Evolutionary conservation across 2,113 vertebrate species (phyloP), one percentile per base, ranked within the genome.

Genomic region (Paratilapia polleni): DNA sequence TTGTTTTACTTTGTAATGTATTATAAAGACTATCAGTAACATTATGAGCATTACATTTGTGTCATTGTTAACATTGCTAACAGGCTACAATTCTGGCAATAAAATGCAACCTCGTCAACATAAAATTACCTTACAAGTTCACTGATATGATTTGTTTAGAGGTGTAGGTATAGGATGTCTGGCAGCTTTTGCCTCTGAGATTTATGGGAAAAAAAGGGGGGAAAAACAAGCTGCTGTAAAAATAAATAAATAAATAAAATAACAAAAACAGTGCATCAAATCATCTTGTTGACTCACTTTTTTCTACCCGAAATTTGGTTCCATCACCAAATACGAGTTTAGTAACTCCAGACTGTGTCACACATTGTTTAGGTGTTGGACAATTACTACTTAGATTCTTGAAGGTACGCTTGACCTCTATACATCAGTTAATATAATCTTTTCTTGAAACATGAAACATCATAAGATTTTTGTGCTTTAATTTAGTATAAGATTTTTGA

Each of bases 1-100:
- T 60, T 28, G 24, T 60, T 17, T 0, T 0, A 60, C 13, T 60
- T 15, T 60, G 4, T 13, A 60, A 24, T 60, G 14, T 17, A 31
- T 17, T 19, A 28, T 7, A 36, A 36, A 36, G 34, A 36, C 4
- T 60, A 60, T 17, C 58, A 31, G 26, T 60, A 17, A 60, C 58
- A 31, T 60, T 60, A 60, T 26, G 17, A 12, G 3, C 38, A 41
- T 12, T 12, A 41, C 10, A 38, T 2, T 59, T 59, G 0, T 26
- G 12, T 28, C 4, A 4, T 28, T 60, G 7, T 60, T 60, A 60
- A 28, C 5, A 6, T 1, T 47, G 14, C 43, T 47, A 47, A 14
- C 13, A 47, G 2, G 43, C 14, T 15, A 60, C 4, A 28, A 0
- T 60, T 28, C 2, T 60, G 58, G 14, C 0, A 60, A 28, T 28